Percentiles rank a stretch among this genome's conserved stretches.
These are phyloP conservation scores for Daboia siamensis DNA, from an alignment of 2,113 vertebrate species.

Conservation along the genomic window DNA sequence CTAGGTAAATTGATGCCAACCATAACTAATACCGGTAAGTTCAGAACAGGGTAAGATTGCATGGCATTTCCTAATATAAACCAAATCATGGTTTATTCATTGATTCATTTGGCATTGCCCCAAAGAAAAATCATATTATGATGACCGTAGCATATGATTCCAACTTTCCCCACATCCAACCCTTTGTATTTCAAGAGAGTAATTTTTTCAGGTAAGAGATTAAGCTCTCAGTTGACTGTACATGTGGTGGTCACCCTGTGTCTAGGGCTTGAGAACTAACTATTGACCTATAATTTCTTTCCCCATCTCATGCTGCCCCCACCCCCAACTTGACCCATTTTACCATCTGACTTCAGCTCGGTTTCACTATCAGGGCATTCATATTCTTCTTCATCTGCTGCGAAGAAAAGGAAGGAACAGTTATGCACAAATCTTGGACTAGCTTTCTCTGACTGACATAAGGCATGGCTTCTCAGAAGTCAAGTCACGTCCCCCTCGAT, in stretches of 20 bases:
- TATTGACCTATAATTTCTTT: neutral
- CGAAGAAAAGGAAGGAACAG: neutral
- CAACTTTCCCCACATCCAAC: neutral
- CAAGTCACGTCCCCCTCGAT: neutral
- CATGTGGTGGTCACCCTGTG: neutral
- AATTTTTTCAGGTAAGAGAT: neutral
- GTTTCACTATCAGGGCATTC: conserved; percentile 22
- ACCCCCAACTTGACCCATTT: neutral
- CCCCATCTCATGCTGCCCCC: neutral
- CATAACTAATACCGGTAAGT: neutral
- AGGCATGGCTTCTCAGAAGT: neutral
- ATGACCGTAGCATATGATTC: neutral
- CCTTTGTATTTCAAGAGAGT: neutral
- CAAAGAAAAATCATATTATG: neutral
- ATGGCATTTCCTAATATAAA: neutral
- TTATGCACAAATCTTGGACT: neutral
- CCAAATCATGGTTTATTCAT: neutral
- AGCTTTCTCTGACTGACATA: neutral
- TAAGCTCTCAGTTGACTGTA: neutral
- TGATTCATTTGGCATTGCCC: neutral
- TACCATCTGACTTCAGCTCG: conserved; percentile 19
- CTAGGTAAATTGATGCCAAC: neutral
- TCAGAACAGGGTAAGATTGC: neutral
- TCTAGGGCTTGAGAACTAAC: neutral
- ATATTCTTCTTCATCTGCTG: conserved; percentile 22